Evolutionary conservation across 2,888 invertebrate species (phyloP), one percentile per base, ranked within the genome.

Genomic region (Drosophila putrida): DNA sequence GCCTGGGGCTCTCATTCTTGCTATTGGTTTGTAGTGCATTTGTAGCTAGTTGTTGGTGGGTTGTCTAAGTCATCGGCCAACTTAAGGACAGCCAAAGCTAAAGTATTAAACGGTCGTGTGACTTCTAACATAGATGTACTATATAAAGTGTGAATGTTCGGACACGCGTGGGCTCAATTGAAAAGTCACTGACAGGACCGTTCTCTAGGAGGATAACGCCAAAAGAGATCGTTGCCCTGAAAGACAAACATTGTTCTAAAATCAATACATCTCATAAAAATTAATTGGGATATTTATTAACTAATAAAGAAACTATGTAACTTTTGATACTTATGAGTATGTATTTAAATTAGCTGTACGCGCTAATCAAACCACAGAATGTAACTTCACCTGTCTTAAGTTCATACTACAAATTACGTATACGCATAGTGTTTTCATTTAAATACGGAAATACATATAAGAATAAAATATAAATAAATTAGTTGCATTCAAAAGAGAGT

Each of bases 21-120:
- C 69, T 58, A 67, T 65, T 82, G 88, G 82, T 82, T 82, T 84
- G 78, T 71, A 78, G 66, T 88, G 82, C 80, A 87, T 79, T 84
- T 76, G 74, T 64, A 35, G 65, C 46, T 49, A 51, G 61, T 25
- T 49, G 36, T 38, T 43, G 39, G 31, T 50, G 58, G 60, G 51
- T 35, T 49, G 49, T 43, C 50, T 50, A 51, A 53, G 58, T 60
- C 67, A 31, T 47, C 43, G 41, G 49, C 44, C 41, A 44, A 43
- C 57, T 65, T 36, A 53, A 65, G 71, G 63, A 62, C 54, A 69
- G 61, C 39, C 57, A 68, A 59, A 75, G 44, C 75, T 55, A 63
- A 75, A 61, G 39, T 75, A 81, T 78, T 83, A 73, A 82, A 75
- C 61, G 79, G 73, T 62, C 71, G 55, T 82, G 65, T 71, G 82